Conservation (phyloP, 2,888 invertebrate species). For the Hyposoter didymator region DNA sequence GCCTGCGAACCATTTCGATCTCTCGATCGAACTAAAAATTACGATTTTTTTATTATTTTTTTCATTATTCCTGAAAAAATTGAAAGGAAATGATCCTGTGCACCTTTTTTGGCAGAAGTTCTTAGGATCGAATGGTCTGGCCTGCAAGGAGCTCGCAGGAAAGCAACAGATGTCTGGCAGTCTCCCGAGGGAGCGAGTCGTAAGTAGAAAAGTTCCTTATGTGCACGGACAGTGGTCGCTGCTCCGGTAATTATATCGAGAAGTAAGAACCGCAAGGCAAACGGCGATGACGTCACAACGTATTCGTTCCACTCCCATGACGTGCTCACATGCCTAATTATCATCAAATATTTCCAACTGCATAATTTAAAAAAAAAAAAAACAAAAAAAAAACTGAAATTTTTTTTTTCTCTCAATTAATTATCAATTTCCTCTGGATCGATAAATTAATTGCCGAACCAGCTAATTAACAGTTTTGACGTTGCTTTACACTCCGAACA, state of each 20-base stretch:
- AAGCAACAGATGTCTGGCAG: neutral
- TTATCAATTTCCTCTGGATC: no score
- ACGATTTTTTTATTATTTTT: neutral
- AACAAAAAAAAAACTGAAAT: no score
- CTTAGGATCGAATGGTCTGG: neutral
- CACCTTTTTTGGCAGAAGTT: neutral
- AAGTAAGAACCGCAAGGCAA: conserved; percentile 9
- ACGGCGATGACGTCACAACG: neutral
- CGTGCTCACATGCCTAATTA: neutral
- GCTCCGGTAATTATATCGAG: conserved; percentile 50
- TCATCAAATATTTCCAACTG: neutral
- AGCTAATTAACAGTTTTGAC: no score
- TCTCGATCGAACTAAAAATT: neutral
- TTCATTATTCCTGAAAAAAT: neutral
- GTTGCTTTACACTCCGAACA: no score
- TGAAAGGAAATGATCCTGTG: neutral
- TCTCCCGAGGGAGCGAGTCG: conserved; percentile 30
- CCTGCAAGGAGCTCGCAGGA: neutral
- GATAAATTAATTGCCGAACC: no score
- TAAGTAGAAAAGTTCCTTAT: conserved; percentile 42
- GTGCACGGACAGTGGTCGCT: conserved; percentile 23
- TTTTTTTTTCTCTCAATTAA: no score
- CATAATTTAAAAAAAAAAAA: neutral
- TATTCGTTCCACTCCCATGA: neutral
- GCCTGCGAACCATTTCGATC: neutral